Percentiles rank a stretch among this genome's conserved stretches.
Evolutionary conservation across 2,888 invertebrate species (phyloP).

Genomic region (Metalampra italica): DNA sequence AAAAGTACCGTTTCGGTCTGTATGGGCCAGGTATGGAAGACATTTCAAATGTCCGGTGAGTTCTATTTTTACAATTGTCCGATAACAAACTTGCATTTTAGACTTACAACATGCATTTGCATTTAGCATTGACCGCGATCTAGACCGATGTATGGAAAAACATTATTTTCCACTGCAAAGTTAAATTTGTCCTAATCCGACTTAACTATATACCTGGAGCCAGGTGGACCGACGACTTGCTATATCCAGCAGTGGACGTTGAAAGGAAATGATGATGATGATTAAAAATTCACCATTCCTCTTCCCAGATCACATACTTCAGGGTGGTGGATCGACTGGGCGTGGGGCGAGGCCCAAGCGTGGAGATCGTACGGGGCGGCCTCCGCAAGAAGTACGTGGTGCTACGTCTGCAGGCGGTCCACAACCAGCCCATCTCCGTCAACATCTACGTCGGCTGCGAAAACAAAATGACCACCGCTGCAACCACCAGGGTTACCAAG

Average conservation of each 20-base stretch:
- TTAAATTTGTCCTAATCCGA: no score
- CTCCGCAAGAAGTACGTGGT: slow-evolving; percentile 40
- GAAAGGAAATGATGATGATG: no score
- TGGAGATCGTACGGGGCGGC: slow-evolving; percentile 48
- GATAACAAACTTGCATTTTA: no score
- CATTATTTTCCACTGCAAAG: no score
- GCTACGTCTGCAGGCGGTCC: slow-evolving; percentile 38
- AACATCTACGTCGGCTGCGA: slow-evolving; percentile 57
- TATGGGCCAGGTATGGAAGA: slow-evolving; percentile 49
- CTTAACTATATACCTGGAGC: no score
- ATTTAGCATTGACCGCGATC: no score
- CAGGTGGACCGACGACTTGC: no score
- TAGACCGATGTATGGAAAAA: no score
- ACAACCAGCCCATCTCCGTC: slow-evolving; percentile 50
- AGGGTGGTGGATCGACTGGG: slow-evolving; percentile 55
- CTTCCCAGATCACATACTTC: slow-evolving; percentile 53
- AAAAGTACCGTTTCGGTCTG: slow-evolving; percentile 25
- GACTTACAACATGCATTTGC: no score
- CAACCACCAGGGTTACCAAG: background rate
- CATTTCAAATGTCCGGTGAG: slow-evolving; percentile 54
- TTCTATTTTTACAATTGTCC: no score
- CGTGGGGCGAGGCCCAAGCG: slow-evolving; percentile 37
- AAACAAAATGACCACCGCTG: slow-evolving; percentile 29
- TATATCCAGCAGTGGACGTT: no score
- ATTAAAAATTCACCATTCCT: no score